A percentile compares a stretch with the other conserved stretches of the same genome.
Evolutionary conservation across 92 coral and sea anemone species (phyloP).

Genomic region (Porites rus): DNA sequence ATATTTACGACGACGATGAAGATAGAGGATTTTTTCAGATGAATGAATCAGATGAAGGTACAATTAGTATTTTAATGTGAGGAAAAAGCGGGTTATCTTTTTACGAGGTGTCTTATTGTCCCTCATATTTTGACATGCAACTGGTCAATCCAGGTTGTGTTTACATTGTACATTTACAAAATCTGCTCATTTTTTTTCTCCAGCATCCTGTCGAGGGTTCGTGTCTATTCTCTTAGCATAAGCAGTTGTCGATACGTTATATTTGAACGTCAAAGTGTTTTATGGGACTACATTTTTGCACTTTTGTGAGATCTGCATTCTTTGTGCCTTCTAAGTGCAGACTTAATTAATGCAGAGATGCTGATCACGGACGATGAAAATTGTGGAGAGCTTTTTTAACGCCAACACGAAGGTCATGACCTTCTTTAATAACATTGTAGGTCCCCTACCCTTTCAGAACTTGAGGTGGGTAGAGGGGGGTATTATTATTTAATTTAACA

Average conservation of each 20-base stretch:
- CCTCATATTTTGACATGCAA: background rate
- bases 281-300: background rate
- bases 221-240: background rate
- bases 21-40: conserved; percentile 94
- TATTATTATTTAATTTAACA: too few species aligned
- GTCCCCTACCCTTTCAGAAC: too few species aligned
- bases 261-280: background rate
- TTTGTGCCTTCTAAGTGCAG: too few species aligned
- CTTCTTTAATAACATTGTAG: too few species aligned
- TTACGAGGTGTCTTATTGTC: conserved; percentile 5
- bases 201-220: background rate
- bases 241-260: background rate
- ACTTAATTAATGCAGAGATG: too few species aligned
- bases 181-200: background rate
- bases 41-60: conserved; percentile 99
- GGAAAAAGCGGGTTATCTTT: background rate
- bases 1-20: conserved; percentile 92
- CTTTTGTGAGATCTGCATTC: background rate
- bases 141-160: background rate
- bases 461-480: too few species aligned
- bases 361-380: too few species aligned
- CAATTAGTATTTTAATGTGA: background rate
- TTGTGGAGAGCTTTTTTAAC: too few species aligned
- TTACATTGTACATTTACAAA: conserved; percentile 23
- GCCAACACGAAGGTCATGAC: too few species aligned